These are phyloP conservation scores for Cheilosia variabilis DNA, from an alignment of 2,888 invertebrate genomes.

Conservation along the genomic window DNA sequence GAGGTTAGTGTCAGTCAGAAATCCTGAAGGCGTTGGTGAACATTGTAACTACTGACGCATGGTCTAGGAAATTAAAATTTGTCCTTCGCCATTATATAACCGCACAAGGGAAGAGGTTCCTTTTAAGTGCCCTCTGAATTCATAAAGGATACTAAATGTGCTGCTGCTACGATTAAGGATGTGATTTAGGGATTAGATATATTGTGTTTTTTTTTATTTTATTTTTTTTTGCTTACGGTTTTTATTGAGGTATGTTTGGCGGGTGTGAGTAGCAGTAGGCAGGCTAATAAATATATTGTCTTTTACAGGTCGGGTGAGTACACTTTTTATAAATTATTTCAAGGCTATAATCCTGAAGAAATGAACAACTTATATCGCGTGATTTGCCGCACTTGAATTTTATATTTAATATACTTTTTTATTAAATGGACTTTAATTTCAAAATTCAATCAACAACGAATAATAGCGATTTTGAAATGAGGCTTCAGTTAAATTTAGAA, in stretches of 20 bases:
- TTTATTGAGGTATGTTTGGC: not conserved
- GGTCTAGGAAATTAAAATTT: constrained; percentile 30
- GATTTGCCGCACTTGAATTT: not conserved
- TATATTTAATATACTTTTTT: too few relatives aligned
- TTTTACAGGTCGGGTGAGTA: constrained; percentile 63
- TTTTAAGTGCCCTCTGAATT: constrained; percentile 8
- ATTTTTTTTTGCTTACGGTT: not conserved
- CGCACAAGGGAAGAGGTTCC: not conserved
- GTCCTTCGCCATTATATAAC: not conserved
- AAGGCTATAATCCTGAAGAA: constrained; percentile 12
- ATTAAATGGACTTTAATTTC: not conserved
- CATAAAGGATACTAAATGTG: constrained; percentile 18
- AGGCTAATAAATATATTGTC: constrained; percentile 1
- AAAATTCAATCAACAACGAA: not conserved
- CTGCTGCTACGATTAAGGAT: constrained; percentile 23
- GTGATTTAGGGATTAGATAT: constrained; percentile 9
- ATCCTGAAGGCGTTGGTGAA: constrained; percentile 14
- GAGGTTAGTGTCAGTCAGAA: constrained; percentile 7
- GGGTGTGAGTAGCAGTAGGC: not conserved
- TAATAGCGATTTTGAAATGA: constrained; percentile 41
- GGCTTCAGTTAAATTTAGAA: constrained; percentile 5
- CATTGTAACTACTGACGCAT: not conserved
- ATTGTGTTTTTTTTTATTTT: constrained; percentile 14
- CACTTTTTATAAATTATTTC: constrained; percentile 11
- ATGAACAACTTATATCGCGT: constrained; percentile 48